Base-by-base conservation (phyloP, 2,888 invertebrate species). In the Limnephilus rhombicus region DNA sequence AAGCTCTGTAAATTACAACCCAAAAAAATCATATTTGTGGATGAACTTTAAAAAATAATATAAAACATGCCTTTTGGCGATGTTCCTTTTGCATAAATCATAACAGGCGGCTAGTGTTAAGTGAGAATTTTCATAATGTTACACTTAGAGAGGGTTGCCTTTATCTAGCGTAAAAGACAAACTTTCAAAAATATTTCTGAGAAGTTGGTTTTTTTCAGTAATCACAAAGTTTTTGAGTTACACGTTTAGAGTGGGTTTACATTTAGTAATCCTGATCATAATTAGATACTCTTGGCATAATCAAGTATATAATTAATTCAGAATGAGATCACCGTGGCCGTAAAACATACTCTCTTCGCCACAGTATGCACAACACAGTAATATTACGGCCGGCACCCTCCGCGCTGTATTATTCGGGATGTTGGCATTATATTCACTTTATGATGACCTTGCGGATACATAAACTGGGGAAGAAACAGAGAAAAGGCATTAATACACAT, bases 401-500 rank as follows among this genome's bases (percentile, higher is more conserved):
- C 18, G 24, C 68, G 68, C 68, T 24, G 24, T 68, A 9, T 68
- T 68, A 68, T 68, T 68, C 68, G 24, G 24, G 68, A 68, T n/a
- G 68, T n/a, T 68, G 68, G 68, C 1, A 68, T 68, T 68, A 68
- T 68, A 24, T 24, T n/a, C 68, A 24, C 68, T 68, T 68, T 68
- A 68, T 68, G 68, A 68, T 68, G 68, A 68, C 68, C 68, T 68
- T 68, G 68, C 68, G 68, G 82, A 82, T 34, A 82, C 82, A 82
- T 82, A 34, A 82, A 82, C 31, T 7, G 82, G 24, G 31, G 31
- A 34, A 34, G 18, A 82, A 82, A 82, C 82, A 86, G 85, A 86
- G 45, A 86, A 86, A 37, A 49, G 85, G 85, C 37, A 86, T 86
- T 86, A 45, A n/a, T 86, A 41, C 13, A 86, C 85, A 86, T 86